These are phyloP conservation scores for Drosophila bipectinata DNA, from an alignment of 1,140 invertebrate genomes.

Conservation along the genomic window DNA sequence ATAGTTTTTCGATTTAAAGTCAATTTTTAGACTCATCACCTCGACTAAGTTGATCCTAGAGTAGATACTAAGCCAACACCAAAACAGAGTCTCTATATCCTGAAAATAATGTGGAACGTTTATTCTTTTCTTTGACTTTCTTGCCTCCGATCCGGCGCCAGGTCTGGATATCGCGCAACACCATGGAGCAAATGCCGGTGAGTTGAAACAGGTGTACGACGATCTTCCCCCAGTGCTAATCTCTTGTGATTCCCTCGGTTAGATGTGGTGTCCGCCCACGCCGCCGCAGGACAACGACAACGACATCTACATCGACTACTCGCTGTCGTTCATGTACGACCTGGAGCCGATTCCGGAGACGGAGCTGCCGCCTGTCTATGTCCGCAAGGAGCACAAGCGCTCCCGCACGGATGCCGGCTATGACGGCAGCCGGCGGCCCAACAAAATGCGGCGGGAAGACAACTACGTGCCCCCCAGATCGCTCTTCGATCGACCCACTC, in stretches of 20 bases:
- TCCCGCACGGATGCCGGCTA: constrained; percentile 87
- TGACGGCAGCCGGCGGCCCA: constrained; percentile 85
- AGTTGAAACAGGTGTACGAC: constrained; percentile 83
- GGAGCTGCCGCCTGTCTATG: constrained; percentile 93
- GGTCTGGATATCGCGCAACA: constrained; percentile 90
- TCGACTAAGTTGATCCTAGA: constrained; percentile 8
- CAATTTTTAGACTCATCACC: constrained; percentile 2
- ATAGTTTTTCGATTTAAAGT: constrained; percentile 7
- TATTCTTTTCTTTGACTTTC: constrained; percentile 82
- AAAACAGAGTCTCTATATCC: constrained; percentile 81
- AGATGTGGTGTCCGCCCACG: constrained; percentile 98
- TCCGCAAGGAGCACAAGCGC: constrained; percentile 92
- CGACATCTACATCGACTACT: constrained; percentile 95
- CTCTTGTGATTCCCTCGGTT: constrained; percentile 26
- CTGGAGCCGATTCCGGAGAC: constrained; percentile 91
- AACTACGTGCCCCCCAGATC: constrained; percentile 92
- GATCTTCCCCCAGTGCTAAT: constrained; percentile 19
- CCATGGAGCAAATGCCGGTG: constrained; percentile 91
- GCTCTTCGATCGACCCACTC: constrained; percentile 93
- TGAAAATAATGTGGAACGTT: constrained; percentile 79
- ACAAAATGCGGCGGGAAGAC: constrained; percentile 90
- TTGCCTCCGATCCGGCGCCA: constrained; percentile 83
- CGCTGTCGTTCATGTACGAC: constrained; percentile 94
- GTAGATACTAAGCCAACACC: constrained; percentile 71
- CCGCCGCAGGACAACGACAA: constrained; percentile 93